phyloP scores from a whole-genome alignment of 1,140 invertebrate genomes.

The Alviniconcha marisindica region DNA sequence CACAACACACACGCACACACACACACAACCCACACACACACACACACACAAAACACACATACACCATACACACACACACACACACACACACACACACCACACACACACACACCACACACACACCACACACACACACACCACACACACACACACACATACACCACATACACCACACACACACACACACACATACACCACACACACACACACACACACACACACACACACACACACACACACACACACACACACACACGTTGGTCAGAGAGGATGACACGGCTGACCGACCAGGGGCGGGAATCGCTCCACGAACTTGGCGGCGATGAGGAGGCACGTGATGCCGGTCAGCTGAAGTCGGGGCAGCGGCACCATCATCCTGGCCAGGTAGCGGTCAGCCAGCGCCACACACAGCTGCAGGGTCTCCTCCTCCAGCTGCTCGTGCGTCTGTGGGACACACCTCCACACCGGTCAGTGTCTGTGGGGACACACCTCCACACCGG shows the following conservation, averaged over 20 bases:
- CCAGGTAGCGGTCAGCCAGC: conserved; percentile 67
- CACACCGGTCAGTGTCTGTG: too few species aligned
- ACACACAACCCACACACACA: too few species aligned
- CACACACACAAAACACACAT: too few species aligned
- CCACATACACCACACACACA: too few species aligned
- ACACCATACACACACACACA: too few species aligned
- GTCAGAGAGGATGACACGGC: not conserved
- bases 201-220: not conserved
- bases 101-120: too few species aligned
- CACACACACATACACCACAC: not conserved
- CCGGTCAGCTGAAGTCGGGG: conserved; percentile 68
- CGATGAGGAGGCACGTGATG: conserved; percentile 70
- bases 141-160: too few species aligned
- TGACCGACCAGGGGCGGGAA: conserved; percentile 68
- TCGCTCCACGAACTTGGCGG: conserved; percentile 70
- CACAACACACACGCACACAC: too few species aligned
- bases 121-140: too few species aligned
- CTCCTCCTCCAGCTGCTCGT: conserved; percentile 65
- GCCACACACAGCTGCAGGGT: conserved; percentile 68
- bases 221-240: conserved; percentile 13
- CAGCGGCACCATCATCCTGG: conserved; percentile 31
- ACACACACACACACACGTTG: not conserved
- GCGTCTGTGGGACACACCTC: conserved; percentile 58
- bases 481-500: too few species aligned
- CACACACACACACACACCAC: too few species aligned